A percentile compares a stretch with the other conserved stretches of the same genome.
These are phyloP conservation scores for Mythimna albipuncta DNA, from an alignment of 2,888 invertebrate genomes.

Conservation along the genomic window DNA sequence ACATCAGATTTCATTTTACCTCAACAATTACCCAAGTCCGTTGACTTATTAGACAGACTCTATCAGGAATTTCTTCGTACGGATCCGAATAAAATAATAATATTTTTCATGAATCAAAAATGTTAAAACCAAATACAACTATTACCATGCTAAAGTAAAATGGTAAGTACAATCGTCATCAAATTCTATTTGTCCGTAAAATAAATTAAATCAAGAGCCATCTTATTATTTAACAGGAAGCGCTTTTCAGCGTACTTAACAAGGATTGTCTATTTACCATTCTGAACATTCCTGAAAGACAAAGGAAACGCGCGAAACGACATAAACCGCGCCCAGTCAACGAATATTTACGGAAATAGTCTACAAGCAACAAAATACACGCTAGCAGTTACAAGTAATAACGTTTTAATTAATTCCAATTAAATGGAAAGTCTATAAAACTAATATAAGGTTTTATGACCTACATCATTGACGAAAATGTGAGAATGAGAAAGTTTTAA, in stretches of 20 bases:
- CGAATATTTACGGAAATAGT: constrained; percentile 1
- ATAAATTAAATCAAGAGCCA: constrained; percentile 11
- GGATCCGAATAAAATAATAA: not conserved
- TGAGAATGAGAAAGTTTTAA: constrained; percentile 39
- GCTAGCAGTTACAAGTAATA: constrained; percentile 12
- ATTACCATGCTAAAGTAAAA: too few species aligned
- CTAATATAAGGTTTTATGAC: constrained; percentile 40
- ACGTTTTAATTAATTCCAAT: constrained; percentile 30
- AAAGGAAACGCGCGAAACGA: constrained; percentile 47
- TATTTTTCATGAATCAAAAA: too few species aligned
- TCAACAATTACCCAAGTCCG: too few species aligned
- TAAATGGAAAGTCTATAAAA: constrained; percentile 42
- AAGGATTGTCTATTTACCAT: constrained; percentile 31
- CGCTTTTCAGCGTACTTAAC: constrained; percentile 23
- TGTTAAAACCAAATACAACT: too few species aligned
- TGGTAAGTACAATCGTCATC: not conserved
- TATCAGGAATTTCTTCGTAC: too few species aligned
- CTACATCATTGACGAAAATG: constrained; percentile 44
- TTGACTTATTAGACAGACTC: too few species aligned
- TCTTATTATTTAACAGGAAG: constrained; percentile 28
- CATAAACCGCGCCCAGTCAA: constrained; percentile 43
- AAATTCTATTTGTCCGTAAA: constrained; percentile 2
- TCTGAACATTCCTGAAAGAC: constrained; percentile 33
- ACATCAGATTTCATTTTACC: too few species aligned
- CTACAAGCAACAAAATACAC: not conserved